Percentiles rank a stretch among this genome's conserved stretches.
phyloP scores from a whole-genome alignment of 2,113 vertebrate species.

The Lophius piscatorius region DNA sequence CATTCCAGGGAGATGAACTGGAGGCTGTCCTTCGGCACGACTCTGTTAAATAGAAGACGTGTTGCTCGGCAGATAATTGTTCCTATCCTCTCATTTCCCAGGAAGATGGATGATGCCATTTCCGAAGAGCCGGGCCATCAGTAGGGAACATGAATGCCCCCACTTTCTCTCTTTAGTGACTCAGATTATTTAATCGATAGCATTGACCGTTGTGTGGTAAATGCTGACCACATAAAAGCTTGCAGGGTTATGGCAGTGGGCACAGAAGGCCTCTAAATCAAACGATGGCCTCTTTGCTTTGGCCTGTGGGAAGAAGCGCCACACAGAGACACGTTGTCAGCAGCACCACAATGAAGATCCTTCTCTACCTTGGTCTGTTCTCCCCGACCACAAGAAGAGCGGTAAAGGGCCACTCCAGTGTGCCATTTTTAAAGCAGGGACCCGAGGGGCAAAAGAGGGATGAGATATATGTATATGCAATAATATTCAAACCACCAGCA shows the following conservation, averaged over 20 bases:
- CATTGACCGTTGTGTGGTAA: conserved; percentile 68
- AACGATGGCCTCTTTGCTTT: conserved; percentile 58
- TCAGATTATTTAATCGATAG: conserved; percentile 80
- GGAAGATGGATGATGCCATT: conserved; percentile 78
- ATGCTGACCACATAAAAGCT: conserved; percentile 79
- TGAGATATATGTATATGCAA: too few species aligned
- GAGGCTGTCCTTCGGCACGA: conserved; percentile 20
- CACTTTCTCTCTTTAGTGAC: conserved; percentile 64
- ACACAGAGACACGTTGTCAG: conserved; percentile 63
- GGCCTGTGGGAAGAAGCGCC: conserved; percentile 52
- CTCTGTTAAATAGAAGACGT: conserved; percentile 42
- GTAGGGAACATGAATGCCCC: conserved; percentile 70
- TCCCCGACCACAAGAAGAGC: too few species aligned
- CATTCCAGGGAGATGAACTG: conserved; percentile 62
- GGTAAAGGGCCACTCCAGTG: too few species aligned
- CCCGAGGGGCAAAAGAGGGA: too few species aligned
- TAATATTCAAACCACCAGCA: too few species aligned
- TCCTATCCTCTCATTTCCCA: conserved; percentile 65
- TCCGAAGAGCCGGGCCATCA: conserved; percentile 52
- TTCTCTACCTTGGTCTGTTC: too few species aligned
- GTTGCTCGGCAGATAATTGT: conserved; percentile 70
- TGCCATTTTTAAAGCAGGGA: too few species aligned
- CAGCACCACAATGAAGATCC: too few species aligned
- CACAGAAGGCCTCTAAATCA: conserved; percentile 69
- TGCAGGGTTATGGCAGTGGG: conserved; percentile 54